These are phyloP conservation scores for Leontocebus nigricollis DNA, from an alignment of 2,797 vertebrate species.

Conservation along the genomic window DNA sequence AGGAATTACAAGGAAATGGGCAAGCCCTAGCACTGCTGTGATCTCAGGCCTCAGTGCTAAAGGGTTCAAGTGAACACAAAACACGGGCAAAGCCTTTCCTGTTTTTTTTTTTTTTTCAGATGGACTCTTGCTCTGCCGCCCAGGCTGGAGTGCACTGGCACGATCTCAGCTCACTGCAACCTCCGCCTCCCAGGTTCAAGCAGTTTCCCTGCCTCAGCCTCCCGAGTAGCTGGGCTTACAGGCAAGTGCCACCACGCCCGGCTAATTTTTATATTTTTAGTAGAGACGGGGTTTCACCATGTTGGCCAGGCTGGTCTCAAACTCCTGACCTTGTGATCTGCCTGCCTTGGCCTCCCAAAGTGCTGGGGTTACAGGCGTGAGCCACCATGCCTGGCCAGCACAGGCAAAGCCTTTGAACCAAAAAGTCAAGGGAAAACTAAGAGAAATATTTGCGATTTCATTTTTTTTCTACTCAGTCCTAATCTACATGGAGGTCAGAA, in stretches of 20 bases:
- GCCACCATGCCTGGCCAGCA: neutral
- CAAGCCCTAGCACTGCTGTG: no score
- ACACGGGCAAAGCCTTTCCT: no score
- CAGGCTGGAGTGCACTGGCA: no score
- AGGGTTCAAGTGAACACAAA: slow-evolving; percentile 51
- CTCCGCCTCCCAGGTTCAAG: neutral
- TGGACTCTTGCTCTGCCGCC: no score
- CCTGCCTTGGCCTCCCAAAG: neutral
- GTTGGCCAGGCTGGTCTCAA: neutral
- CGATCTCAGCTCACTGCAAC: neutral
- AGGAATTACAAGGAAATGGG: neutral
- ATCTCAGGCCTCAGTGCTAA: no score
- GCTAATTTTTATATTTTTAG: neutral
- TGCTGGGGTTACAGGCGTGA: neutral
- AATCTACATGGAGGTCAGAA: neutral
- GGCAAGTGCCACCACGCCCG: neutral
- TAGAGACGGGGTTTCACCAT: neutral
- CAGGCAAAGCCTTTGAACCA: neutral
- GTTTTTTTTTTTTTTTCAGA: no score
- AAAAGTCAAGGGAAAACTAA: neutral
- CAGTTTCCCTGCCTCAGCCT: neutral
- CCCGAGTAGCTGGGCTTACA: rapidly evolving
- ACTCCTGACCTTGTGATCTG: neutral
- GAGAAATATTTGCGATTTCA: neutral
- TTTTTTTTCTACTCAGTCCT: neutral